Conservation (phyloP, 2,888 invertebrate species). For the Erebia palarica region DNA sequence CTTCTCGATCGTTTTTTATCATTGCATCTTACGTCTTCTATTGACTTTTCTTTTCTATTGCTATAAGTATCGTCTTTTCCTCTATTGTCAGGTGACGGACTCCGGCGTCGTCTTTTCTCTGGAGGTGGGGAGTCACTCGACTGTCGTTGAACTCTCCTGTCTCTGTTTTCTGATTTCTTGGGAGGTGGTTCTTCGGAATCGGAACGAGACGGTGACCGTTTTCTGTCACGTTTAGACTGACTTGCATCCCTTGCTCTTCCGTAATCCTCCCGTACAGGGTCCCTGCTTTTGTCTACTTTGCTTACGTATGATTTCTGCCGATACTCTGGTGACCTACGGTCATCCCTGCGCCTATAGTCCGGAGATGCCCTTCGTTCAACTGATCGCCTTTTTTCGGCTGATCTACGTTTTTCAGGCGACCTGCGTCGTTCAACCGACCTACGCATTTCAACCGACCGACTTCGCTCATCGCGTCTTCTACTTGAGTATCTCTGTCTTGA, state of each 20-base stretch:
- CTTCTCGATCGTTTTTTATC: constrained; percentile 52
- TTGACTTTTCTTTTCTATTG: constrained; percentile 47
- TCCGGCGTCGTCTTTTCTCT: constrained; percentile 63
- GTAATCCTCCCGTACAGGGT: constrained; percentile 52
- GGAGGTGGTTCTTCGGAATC: constrained; percentile 52
- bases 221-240: constrained; percentile 59
- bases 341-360: constrained; percentile 47
- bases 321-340: constrained; percentile 39
- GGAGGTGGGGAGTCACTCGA: constrained; percentile 62
- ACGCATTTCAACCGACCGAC: constrained; percentile 39
- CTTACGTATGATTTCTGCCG: constrained; percentile 63
- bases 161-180: constrained; percentile 53
- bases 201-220: constrained; percentile 54
- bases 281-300: constrained; percentile 61
- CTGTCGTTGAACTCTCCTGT: constrained; percentile 54
- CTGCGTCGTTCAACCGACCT: constrained; percentile 21
- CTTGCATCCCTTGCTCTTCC: constrained; percentile 52
- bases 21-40: constrained; percentile 35
- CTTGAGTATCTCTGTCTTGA: constrained; percentile 48
- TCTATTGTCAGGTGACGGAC: constrained; percentile 56
- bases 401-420: constrained; percentile 50
- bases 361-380: constrained; percentile 56
- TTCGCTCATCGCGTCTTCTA: constrained; percentile 60
- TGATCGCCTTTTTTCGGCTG: constrained; percentile 17
- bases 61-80: constrained; percentile 53